Evolutionary conservation across 1,140 invertebrate genomes (phyloP).

Genomic region (Bombus confusus): DNA sequence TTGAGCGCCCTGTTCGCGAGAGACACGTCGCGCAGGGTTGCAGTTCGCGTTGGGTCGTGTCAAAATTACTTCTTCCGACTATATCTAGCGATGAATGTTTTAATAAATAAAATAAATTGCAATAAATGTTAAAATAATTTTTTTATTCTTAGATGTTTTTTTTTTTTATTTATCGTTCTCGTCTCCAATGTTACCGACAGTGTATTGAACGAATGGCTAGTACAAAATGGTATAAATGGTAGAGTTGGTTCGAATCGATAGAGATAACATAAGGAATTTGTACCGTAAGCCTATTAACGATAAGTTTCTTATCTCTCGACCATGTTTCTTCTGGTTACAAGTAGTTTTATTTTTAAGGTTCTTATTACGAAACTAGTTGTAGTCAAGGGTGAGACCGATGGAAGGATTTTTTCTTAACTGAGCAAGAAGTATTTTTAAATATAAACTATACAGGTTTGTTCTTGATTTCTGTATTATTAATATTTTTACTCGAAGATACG

Average conservation of each 20-base stretch:
- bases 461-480: not conserved
- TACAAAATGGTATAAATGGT: not conserved
- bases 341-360: not conserved
- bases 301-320: not conserved
- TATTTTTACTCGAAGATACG: not conserved
- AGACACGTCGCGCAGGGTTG: no score
- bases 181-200: not conserved
- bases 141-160: not conserved
- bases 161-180: no score
- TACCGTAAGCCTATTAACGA: not conserved
- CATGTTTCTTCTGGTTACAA: not conserved
- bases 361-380: not conserved
- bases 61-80: not conserved
- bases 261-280: not conserved
- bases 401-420: not conserved
- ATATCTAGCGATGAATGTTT: not conserved
- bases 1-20: not conserved
- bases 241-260: not conserved
- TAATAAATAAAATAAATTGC: no score
- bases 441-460: not conserved
- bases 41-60: not conserved
- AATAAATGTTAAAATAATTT: no score
- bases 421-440: not conserved
- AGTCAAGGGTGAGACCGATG: not conserved
- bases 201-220: not conserved